phyloP scores from a whole-genome alignment of 2,113 vertebrate species.

The Sceloporus tristichus region DNA sequence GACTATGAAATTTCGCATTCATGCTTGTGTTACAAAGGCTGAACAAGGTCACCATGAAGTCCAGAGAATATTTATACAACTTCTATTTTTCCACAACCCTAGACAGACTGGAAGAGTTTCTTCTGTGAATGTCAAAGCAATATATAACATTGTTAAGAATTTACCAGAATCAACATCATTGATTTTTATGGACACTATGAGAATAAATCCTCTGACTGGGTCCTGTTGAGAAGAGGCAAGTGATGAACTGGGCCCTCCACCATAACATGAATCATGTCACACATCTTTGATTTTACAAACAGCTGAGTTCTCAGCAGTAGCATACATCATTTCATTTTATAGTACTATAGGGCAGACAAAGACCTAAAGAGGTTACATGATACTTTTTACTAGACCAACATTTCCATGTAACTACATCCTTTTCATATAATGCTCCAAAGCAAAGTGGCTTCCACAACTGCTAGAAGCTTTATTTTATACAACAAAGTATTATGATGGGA shows the following conservation, averaged over 20 bases:
- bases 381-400: neutral
- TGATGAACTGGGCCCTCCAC: constrained; percentile 12
- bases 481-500: neutral
- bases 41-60: constrained; percentile 46
- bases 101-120: constrained; percentile 49
- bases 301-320: constrained; percentile 34
- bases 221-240: constrained; percentile 18
- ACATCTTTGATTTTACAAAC: neutral
- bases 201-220: constrained; percentile 42
- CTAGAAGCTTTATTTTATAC: neutral
- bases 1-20: constrained; percentile 29
- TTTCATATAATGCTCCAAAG: neutral
- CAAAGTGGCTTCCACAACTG: constrained; percentile 2
- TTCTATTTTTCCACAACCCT: constrained; percentile 48
- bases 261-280: constrained; percentile 8
- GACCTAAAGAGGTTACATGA: neutral
- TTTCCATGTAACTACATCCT: neutral
- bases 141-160: constrained; percentile 52
- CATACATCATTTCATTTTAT: constrained; percentile 36
- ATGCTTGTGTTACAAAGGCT: constrained; percentile 29
- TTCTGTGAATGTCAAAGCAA: constrained; percentile 26
- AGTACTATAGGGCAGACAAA: constrained; percentile 3
- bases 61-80: constrained; percentile 54
- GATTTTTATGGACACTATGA: constrained; percentile 36
- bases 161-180: constrained; percentile 45